Conservation (phyloP, 2,113 vertebrate genomes). For the Collichthys lucidus region DNA sequence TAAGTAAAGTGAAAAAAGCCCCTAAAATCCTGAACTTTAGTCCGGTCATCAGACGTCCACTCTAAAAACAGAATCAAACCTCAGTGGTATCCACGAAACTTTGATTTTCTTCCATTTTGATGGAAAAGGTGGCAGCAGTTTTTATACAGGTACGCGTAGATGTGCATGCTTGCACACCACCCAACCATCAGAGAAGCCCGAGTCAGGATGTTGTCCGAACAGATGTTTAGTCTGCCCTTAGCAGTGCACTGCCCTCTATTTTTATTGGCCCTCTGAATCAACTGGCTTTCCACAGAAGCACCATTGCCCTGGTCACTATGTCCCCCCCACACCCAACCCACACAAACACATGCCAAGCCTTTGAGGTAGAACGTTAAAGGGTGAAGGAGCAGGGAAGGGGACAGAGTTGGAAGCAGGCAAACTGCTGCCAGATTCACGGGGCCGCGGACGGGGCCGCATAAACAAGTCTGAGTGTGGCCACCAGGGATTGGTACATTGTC, state of each 20-base stretch:
- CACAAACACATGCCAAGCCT: slow-evolving; percentile 55
- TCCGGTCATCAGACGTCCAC: too few relatives aligned
- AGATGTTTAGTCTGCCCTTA: slow-evolving; percentile 84
- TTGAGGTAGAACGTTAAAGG: slow-evolving; percentile 67
- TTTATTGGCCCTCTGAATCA: slow-evolving; percentile 77
- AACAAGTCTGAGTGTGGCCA: slow-evolving; percentile 73
- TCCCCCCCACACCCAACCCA: slow-evolving; percentile 23
- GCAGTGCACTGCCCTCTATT: slow-evolving; percentile 68
- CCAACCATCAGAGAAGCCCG: slow-evolving; percentile 43
- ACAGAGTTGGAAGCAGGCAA: slow-evolving; percentile 49
- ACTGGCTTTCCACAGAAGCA: slow-evolving; percentile 70
- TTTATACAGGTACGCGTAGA: slow-evolving; percentile 34
- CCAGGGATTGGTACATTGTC: slow-evolving; percentile 71
- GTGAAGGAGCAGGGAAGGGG: slow-evolving; percentile 50
- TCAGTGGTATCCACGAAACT: background rate
- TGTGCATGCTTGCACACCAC: slow-evolving; percentile 47
- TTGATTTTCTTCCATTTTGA: slow-evolving; percentile 11
- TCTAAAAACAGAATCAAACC: slow-evolving; percentile 13
- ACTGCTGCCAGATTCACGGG: slow-evolving; percentile 65
- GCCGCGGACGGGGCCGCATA: slow-evolving; percentile 63
- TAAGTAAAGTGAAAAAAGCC: background rate
- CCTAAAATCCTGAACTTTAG: background rate
- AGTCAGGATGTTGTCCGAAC: slow-evolving; percentile 77
- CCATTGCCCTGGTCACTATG: slow-evolving; percentile 58
- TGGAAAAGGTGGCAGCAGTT: slow-evolving; percentile 16